Evolutionary conservation across 2,888 invertebrate species (phyloP), one percentile per base, ranked within the genome.

Genomic region (Drosophila limbata): DNA sequence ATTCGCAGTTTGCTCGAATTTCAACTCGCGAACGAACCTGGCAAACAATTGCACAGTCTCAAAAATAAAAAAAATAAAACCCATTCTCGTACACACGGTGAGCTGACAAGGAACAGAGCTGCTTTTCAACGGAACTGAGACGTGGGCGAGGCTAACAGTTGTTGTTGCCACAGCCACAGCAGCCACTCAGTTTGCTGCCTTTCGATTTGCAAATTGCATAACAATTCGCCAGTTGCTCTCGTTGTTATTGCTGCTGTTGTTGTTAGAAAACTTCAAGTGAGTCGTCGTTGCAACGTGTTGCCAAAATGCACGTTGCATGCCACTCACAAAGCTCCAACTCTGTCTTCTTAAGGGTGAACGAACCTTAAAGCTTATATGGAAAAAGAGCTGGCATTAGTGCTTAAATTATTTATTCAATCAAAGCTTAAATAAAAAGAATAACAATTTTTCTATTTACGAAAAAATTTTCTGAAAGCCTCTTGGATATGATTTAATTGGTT

Each of bases 151-250:
- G 44, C 11, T 45, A 25, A 17, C 19, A 37, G 47, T 25, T 8
- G 51, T 25, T 25, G 25, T 25, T 21, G 44, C n/a, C 33, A 56
- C 31, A 39, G 53, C 6, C 39, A 52, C 57, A 47, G 62, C 61
- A 33, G 63, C 51, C 51, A 65, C 31, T 59, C 74, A 35, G 66
- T 63, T 77, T 48, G 66, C 66, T 69, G 79, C 64, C 66, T 81
- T 78, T 81, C 84, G 72, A 84, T 87, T 78, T 69, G 69, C 64
- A 72, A 84, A 84, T 84, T 88, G 77, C 88, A 83, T 79, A 83
- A 88, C 85, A 75, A 77, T 71, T 65, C 59, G 77, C 78, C 50
- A 56, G 77, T 28, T 60, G 45, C 50, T 52, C 42, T 28, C 19
- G 51, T 21, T 61, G 59, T 39, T 15, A 6, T 40, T 40, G 17